Conservation (phyloP, 2,888 invertebrate genomes). For the Lycaena phlaeas region DNA sequence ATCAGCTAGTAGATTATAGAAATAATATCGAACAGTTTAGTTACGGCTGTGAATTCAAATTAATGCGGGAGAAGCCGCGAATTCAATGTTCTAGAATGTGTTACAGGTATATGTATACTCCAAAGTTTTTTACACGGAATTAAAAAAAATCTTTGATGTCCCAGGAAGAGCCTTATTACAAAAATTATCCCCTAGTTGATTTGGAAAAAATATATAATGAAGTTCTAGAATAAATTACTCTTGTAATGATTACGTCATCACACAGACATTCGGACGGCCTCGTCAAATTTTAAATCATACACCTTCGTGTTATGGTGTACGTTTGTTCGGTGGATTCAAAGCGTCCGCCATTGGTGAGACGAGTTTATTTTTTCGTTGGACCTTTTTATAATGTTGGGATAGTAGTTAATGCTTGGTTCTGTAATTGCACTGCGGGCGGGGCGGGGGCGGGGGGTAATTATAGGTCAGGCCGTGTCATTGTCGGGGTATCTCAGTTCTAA, state of each 20-base stretch:
- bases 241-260: conserved; percentile 22
- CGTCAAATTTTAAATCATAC: conserved; percentile 9
- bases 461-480: conserved; percentile 65
- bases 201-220: conserved; percentile 12
- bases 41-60: no score
- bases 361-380: conserved; percentile 46
- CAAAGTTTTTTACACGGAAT: no score
- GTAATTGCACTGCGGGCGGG: conserved; percentile 60
- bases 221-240: conserved; percentile 21
- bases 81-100: no score
- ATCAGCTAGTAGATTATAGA: no score
- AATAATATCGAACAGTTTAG: no score
- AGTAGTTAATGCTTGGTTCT: conserved; percentile 57
- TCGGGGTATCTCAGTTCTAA: conserved; percentile 49
- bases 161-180: conserved; percentile 2
- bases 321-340: conserved; percentile 22
- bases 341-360: conserved; percentile 39
- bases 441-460: conserved; percentile 53
- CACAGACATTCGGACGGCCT: conserved; percentile 8
- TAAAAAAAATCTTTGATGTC: no score
- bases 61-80: no score
- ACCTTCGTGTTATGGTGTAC: conserved; percentile 23
- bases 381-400: conserved; percentile 59
- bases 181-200: conserved; percentile 1
- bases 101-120: no score